Evolutionary conservation across 2,888 invertebrate genomes (phyloP), one percentile per base, ranked within the genome.

Genomic region (Erebia palarica): DNA sequence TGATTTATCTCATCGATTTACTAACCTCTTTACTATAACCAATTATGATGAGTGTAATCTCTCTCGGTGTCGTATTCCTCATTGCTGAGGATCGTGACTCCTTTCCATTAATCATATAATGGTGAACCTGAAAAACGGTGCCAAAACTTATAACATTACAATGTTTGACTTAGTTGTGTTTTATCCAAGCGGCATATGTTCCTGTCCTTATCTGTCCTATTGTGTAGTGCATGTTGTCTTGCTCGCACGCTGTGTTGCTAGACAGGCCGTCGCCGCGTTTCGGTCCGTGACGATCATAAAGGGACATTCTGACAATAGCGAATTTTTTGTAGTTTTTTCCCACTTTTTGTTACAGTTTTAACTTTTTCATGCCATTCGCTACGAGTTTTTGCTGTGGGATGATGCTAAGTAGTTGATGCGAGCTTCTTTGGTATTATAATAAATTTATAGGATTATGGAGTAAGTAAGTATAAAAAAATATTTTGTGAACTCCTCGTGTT

Each of bases 221-320:
- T 0, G 5, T 13, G 11, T 13, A 18, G 36, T 44, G 13, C 11
- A 11, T 11, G 47, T 65, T 72, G 16, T 73, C 70, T 60, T 74
- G 77, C 76, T 78, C 77, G 70, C 73, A n/a, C 75, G 58, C 66
- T 72, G 77, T 73, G 73, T 65, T 59, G 80, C 79, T 75, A 84
- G 84, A 84, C 84, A 80, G 78, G 65, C 74, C 79, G 84, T 79
- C 84, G 84, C 84, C 83, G 68, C 67, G 70, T 67, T 51, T 61
- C 73, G 73, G 71, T 53, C 76, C 77, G 76, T 79, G 77, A 78
- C 78, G 75, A 21, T 58, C 59, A 42, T 57, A 53, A 67, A 60
- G 65, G 72, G 57, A 55, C 16, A 65, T 51, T 64, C 65, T 18
- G 53, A 65, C 65, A 16, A 65, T 65, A 5, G 65, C 36, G 21